Evolutionary conservation across 2,888 invertebrate species (phyloP).

Genomic region (Hedychridium roseum): DNA sequence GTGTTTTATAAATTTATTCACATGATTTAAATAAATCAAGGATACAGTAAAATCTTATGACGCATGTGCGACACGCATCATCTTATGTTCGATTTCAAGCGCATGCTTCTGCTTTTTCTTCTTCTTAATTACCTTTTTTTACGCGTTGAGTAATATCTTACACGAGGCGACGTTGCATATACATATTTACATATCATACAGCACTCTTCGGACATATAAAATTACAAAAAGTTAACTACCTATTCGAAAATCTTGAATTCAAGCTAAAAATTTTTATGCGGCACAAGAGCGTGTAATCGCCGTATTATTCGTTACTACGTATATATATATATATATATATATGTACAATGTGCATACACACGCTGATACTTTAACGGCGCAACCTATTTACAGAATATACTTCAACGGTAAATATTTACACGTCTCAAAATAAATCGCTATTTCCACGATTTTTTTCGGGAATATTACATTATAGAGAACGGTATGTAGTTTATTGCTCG

Average conservation of each 20-base stretch:
- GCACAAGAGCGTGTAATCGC: conserved; percentile 17
- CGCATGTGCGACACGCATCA: conserved; percentile 21
- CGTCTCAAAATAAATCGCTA: too few relatives aligned
- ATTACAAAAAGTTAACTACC: conserved; percentile 63
- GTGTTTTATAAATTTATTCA: conserved; percentile 64
- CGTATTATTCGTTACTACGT: conserved; percentile 3
- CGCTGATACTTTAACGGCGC: background rate
- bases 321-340: conserved; percentile 5
- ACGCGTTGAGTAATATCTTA: conserved; percentile 57
- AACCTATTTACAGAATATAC: conserved; percentile 11
- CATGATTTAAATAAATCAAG: conserved; percentile 63
- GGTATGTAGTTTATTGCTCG: conserved; percentile 27
- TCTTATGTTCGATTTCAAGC: background rate
- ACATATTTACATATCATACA: conserved; percentile 65
- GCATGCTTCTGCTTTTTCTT: conserved; percentile 10
- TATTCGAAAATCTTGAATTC: conserved; percentile 36
- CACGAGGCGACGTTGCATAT: conserved; percentile 60
- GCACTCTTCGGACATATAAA: conserved; percentile 61
- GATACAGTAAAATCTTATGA: conserved; percentile 56
- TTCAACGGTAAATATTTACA: conserved; percentile 35
- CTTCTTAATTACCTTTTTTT: conserved; percentile 15
- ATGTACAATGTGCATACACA: conserved; percentile 2
- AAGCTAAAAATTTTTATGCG: conserved; percentile 34
- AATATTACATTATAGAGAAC: background rate
- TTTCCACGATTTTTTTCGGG: too few relatives aligned